Evolutionary conservation across 2,888 invertebrate genomes (phyloP).

Genomic region (Octodonta nipae): DNA sequence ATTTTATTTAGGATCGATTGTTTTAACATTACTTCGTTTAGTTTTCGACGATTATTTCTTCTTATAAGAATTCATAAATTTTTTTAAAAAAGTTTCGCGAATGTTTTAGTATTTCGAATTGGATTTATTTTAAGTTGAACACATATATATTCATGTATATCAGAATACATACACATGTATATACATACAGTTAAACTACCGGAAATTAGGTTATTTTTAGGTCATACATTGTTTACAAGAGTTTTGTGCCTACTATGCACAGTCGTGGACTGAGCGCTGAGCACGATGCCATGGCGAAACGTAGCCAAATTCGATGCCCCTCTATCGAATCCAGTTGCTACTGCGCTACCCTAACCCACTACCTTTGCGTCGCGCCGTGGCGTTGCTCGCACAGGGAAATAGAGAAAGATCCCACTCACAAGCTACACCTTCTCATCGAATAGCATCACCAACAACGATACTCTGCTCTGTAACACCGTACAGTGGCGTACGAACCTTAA

Average conservation of each 20-base stretch:
- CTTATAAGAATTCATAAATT: conserved; percentile 14
- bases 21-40: conserved; percentile 13
- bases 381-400: no score
- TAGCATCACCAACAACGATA: conserved; percentile 23
- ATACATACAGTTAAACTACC: conserved; percentile 31
- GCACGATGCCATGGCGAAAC: conserved; percentile 24
- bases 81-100: conserved; percentile 13
- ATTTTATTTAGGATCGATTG: conserved; percentile 9
- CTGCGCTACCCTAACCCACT: conserved; percentile 33
- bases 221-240: conserved; percentile 36
- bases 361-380: conserved; percentile 9
- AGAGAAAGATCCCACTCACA: conserved; percentile 24
- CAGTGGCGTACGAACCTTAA: no score
- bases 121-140: conserved; percentile 13
- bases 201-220: conserved; percentile 27
- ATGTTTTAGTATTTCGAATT: conserved; percentile 14
- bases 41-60: no score
- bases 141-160: conserved; percentile 25
- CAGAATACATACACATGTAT: conserved; percentile 32
- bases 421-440: no score
- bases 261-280: conserved; percentile 33
- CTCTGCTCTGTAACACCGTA: no score
- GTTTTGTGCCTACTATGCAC: conserved; percentile 34
- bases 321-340: conserved; percentile 30
- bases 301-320: conserved; percentile 26